phyloP scores from a whole-genome alignment of 2,888 invertebrate species.

The Chironomus tentans region DNA sequence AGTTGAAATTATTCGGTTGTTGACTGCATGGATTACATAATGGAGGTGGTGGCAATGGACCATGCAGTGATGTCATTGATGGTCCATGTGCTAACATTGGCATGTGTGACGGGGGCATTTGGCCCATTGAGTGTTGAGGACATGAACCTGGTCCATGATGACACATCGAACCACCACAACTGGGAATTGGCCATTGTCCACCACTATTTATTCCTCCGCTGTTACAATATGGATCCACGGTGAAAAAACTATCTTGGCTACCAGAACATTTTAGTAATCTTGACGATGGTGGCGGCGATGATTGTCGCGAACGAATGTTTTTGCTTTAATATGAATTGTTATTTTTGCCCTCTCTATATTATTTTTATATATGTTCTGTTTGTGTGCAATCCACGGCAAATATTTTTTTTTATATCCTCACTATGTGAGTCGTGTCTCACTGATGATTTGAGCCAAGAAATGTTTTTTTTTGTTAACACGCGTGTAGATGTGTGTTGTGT shows the following conservation, averaged over 20 bases:
- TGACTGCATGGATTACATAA: slow-evolving; percentile 42
- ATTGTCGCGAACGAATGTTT: slow-evolving; percentile 43
- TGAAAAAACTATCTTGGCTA: slow-evolving; percentile 44
- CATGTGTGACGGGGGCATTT: slow-evolving; percentile 26
- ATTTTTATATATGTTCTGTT: not conserved
- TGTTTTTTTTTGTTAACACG: no score
- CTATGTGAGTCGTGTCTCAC: no score
- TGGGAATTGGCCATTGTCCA: slow-evolving; percentile 37
- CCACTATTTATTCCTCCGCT: slow-evolving; percentile 33
- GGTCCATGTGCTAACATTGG: slow-evolving; percentile 31
- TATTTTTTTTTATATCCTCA: not conserved
- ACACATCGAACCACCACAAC: slow-evolving; percentile 36
- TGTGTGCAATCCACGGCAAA: not conserved
- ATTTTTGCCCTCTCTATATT: not conserved
- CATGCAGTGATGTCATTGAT: slow-evolving; percentile 36
- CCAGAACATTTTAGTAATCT: slow-evolving; percentile 43
- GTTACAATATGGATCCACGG: slow-evolving; percentile 44
- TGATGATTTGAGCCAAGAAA: no score
- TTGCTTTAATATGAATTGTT: not conserved
- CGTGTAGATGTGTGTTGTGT: no score
- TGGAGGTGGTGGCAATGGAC: slow-evolving; percentile 40
- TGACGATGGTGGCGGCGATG: slow-evolving; percentile 42
- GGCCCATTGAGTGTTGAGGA: slow-evolving; percentile 30
- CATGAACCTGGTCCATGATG: slow-evolving; percentile 35
- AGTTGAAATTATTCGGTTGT: slow-evolving; percentile 36